These are phyloP conservation scores for Orthonevra nobilis DNA, from an alignment of 2,888 invertebrate genomes.

Conservation along the genomic window DNA sequence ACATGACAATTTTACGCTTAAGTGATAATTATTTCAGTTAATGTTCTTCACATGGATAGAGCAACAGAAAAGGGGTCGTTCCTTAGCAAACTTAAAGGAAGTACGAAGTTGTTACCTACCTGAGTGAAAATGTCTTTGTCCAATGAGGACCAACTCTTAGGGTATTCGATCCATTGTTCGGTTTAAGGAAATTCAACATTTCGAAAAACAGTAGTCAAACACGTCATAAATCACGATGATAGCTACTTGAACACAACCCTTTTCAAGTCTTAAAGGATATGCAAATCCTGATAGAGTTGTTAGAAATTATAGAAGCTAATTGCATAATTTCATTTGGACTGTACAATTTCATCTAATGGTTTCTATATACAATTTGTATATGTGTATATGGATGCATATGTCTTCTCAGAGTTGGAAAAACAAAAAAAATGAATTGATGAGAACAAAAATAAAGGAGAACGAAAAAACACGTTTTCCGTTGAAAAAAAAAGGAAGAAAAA, in stretches of 20 bases:
- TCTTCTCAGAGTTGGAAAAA: conserved; percentile 11
- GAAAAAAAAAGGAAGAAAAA: conserved; percentile 17
- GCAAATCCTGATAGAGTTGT: conserved; percentile 60
- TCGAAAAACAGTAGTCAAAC: conserved; percentile 76
- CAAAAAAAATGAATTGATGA: not conserved
- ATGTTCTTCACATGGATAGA: conserved; percentile 70
- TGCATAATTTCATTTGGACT: conserved; percentile 37
- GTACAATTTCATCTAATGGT: not conserved
- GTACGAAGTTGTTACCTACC: conserved; percentile 36
- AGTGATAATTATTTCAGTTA: conserved; percentile 78
- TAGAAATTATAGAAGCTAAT: conserved; percentile 36
- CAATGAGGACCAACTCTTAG: conserved; percentile 13
- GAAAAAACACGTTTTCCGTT: conserved; percentile 59
- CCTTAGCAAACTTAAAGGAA: conserved; percentile 10
- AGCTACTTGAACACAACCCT: conserved; percentile 36
- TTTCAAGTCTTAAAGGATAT: conserved; percentile 31
- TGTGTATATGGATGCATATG: not conserved
- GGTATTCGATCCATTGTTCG: not conserved
- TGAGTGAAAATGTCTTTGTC: not conserved
- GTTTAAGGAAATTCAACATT: conserved; percentile 36
- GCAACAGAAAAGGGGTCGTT: not conserved
- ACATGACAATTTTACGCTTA: conserved; percentile 77
- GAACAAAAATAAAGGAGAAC: not conserved
- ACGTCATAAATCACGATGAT: conserved; percentile 75
- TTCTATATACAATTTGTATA: not conserved